A percentile compares a stretch with the other conserved stretches of the same genome.
Conservation (phyloP, 2,888 invertebrate species). For the Mechanitis messenoides region DNA sequence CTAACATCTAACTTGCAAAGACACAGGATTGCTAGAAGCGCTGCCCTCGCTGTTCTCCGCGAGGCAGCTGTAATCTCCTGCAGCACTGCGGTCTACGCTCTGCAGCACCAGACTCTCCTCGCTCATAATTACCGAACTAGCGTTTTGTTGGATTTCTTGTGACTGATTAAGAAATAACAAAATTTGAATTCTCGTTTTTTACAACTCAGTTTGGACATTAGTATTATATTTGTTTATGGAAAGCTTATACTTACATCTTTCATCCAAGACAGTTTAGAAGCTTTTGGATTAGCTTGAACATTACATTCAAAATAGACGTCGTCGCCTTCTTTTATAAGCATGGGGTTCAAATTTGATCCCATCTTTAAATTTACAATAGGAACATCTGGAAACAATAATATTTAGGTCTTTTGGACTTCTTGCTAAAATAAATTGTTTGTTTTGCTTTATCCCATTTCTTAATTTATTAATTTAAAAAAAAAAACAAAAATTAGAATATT, state of each 20-base stretch:
- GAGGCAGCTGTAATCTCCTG: slow-evolving; percentile 91
- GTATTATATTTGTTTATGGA: too few relatives aligned
- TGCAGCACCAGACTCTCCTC: slow-evolving; percentile 94
- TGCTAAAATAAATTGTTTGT: too few relatives aligned
- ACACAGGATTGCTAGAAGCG: slow-evolving; percentile 89
- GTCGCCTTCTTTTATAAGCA: slow-evolving; percentile 88
- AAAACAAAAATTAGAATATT: too few relatives aligned
- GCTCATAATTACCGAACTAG: slow-evolving; percentile 87
- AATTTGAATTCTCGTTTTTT: neutral
- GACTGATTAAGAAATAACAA: slow-evolving; percentile 72
- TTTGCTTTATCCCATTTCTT: too few relatives aligned
- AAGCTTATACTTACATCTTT: slow-evolving; percentile 76
- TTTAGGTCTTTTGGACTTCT: too few relatives aligned
- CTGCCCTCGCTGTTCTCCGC: slow-evolving; percentile 93
- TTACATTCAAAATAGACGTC: slow-evolving; percentile 95
- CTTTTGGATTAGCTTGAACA: slow-evolving; percentile 91
- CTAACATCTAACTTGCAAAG: slow-evolving; percentile 92
- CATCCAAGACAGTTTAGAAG: slow-evolving; percentile 88
- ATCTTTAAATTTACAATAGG: slow-evolving; percentile 89
- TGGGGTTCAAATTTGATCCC: slow-evolving; percentile 87
- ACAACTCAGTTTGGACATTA: too few relatives aligned
- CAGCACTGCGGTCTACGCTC: slow-evolving; percentile 83
- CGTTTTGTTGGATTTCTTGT: slow-evolving; percentile 86
- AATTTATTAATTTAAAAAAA: too few relatives aligned
- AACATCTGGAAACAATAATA: slow-evolving; percentile 77